Evolutionary conservation across 2,888 invertebrate species (phyloP).

Genomic region (Drosophila seclusa): DNA sequence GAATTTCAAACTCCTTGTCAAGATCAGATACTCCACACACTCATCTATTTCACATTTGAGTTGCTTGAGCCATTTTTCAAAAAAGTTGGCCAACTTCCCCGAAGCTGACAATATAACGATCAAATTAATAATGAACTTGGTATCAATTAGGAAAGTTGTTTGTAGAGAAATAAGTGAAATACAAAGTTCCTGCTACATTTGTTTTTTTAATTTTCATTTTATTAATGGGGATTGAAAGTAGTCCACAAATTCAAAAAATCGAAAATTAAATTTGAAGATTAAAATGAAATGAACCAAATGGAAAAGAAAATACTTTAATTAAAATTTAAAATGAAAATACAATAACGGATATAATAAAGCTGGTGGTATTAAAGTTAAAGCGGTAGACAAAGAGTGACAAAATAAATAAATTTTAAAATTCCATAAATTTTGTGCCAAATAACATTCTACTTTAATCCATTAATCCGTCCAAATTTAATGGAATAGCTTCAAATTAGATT

Average conservation of each 20-base stretch:
- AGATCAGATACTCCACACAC: not conserved
- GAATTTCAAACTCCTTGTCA: conserved; percentile 1
- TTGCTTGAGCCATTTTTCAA: conserved; percentile 24
- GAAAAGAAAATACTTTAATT: not conserved
- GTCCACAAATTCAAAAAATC: not conserved
- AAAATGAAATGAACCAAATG: not conserved
- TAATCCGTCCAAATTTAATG: not conserved
- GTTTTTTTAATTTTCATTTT: not conserved
- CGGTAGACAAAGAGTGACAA: not conserved
- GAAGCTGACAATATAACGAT: conserved; percentile 16
- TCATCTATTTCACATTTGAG: conserved; percentile 22
- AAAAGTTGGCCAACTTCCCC: not conserved
- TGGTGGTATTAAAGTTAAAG: not conserved
- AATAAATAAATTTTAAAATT: not conserved
- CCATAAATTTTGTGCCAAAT: not conserved
- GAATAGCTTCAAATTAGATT: not conserved
- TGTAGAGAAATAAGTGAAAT: not conserved
- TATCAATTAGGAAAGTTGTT: conserved; percentile 2
- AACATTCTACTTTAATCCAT: not conserved
- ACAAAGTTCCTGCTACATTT: not conserved
- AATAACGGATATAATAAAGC: not conserved
- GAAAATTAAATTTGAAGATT: not conserved
- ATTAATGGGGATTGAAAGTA: not conserved
- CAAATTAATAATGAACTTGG: conserved; percentile 40
- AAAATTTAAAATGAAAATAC: not conserved